Evolutionary conservation across 1,140 invertebrate genomes (phyloP).

Genomic region (Pantala flavescens): DNA sequence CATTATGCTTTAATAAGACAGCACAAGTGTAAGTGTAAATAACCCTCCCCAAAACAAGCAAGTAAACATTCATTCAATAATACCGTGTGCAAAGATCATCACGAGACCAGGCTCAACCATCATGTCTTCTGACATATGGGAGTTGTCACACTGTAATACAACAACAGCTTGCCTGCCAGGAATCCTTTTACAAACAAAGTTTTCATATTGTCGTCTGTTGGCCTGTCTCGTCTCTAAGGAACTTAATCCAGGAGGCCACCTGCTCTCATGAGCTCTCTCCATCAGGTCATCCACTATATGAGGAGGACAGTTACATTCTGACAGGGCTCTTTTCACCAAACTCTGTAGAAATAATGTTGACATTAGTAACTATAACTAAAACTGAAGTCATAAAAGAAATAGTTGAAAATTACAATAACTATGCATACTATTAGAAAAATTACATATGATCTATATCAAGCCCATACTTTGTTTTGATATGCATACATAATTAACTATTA

Average conservation of each 20-base stretch:
- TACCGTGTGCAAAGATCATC: conserved; percentile 97
- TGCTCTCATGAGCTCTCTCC: conserved; percentile 92
- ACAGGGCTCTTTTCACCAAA: conserved; percentile 82
- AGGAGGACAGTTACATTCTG: conserved; percentile 82
- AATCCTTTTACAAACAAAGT: conserved; percentile 86
- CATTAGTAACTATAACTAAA: neutral
- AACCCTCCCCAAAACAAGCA: neutral
- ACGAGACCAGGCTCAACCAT: conserved; percentile 93
- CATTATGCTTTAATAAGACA: too few species aligned
- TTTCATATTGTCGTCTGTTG: conserved; percentile 84
- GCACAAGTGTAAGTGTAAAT: neutral
- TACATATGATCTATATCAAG: too few species aligned
- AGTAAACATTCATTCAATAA: conserved; percentile 31
- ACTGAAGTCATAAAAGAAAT: too few species aligned
- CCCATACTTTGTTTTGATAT: too few species aligned
- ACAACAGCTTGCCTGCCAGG: conserved; percentile 91
- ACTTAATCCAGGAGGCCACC: conserved; percentile 85
- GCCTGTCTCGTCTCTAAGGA: conserved; percentile 88
- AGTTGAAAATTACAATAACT: too few species aligned
- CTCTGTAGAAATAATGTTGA: conserved; percentile 45
- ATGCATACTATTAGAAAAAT: too few species aligned
- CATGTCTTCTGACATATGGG: conserved; percentile 89
- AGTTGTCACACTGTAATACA: conserved; percentile 88
- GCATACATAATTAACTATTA: too few species aligned
- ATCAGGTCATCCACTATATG: conserved; percentile 90